phyloP scores from a whole-genome alignment of 2,113 vertebrate genomes.

The Poeciliopsis occidentalis region DNA sequence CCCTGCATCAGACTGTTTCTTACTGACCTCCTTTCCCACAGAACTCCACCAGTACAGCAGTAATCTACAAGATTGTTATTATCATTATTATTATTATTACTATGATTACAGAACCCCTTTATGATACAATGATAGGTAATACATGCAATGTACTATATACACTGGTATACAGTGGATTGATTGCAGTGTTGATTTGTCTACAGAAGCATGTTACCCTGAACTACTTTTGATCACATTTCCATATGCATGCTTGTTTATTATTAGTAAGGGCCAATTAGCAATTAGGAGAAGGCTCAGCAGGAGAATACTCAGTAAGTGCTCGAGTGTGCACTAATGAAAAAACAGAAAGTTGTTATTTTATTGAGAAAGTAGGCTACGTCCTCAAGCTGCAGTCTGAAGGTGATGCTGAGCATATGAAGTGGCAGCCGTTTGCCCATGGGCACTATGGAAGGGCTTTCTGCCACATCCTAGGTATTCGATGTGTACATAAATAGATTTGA shows the following conservation, averaged over 20 bases:
- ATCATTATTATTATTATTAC: no score
- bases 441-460: slow-evolving; percentile 25
- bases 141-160: not conserved
- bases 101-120: no score
- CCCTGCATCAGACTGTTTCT: slow-evolving; percentile 58
- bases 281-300: slow-evolving; percentile 49
- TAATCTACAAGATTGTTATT: not conserved
- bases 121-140: no score
- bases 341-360: slow-evolving; percentile 35
- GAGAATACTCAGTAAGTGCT: slow-evolving; percentile 23
- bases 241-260: slow-evolving; percentile 66
- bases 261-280: slow-evolving; percentile 62
- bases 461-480: slow-evolving; percentile 32
- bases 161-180: not conserved
- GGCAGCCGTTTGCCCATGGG: slow-evolving; percentile 38
- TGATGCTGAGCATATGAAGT: slow-evolving; percentile 42
- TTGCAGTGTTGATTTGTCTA: not conserved
- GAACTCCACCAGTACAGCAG: slow-evolving; percentile 19
- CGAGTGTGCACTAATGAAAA: slow-evolving; percentile 43
- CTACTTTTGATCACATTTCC: slow-evolving; percentile 53
- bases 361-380: slow-evolving; percentile 50
- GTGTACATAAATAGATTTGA: slow-evolving; percentile 29
- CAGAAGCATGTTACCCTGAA: slow-evolving; percentile 21
- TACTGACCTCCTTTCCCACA: slow-evolving; percentile 63
- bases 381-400: slow-evolving; percentile 34